Evolutionary conservation across 2,797 vertebrate species (phyloP).

Genomic region (Myotis vivesi): DNA sequence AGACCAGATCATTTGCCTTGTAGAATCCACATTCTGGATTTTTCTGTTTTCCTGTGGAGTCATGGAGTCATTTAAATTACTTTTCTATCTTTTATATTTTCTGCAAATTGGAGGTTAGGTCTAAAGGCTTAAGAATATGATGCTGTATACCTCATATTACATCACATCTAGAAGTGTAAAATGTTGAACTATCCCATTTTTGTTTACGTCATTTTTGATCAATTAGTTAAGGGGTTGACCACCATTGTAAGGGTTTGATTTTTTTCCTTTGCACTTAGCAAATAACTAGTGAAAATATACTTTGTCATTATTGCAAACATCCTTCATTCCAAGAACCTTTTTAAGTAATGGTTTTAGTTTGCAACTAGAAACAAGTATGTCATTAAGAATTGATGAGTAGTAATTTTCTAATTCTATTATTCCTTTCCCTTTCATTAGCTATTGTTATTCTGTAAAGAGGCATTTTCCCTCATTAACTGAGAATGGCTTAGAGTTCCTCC

Average conservation of each 20-base stretch:
- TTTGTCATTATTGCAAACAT: neutral
- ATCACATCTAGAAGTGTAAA: neutral
- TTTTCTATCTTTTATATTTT: neutral
- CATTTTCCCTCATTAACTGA: neutral
- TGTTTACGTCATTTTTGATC: neutral
- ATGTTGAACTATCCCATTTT: neutral
- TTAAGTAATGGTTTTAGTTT: neutral
- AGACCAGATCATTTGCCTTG: neutral
- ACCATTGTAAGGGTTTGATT: neutral
- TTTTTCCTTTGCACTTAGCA: neutral
- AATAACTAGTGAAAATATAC: neutral
- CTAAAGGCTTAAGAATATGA: neutral
- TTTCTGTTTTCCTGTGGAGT: neutral
- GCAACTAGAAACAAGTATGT: neutral
- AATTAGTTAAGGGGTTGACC: neutral
- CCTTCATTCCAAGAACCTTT: neutral
- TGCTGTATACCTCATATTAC: neutral
- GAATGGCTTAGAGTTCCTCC: neutral
- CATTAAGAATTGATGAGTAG: neutral
- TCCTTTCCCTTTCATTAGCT: neutral
- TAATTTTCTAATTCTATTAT: neutral
- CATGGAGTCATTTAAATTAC: neutral
- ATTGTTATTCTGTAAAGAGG: neutral
- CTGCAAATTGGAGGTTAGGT: neutral
- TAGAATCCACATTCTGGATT: neutral